Percentiles rank a stretch among this genome's conserved stretches.
Conservation (phyloP, 2,888 invertebrate genomes). For the Gisinianus flammeolus region DNA sequence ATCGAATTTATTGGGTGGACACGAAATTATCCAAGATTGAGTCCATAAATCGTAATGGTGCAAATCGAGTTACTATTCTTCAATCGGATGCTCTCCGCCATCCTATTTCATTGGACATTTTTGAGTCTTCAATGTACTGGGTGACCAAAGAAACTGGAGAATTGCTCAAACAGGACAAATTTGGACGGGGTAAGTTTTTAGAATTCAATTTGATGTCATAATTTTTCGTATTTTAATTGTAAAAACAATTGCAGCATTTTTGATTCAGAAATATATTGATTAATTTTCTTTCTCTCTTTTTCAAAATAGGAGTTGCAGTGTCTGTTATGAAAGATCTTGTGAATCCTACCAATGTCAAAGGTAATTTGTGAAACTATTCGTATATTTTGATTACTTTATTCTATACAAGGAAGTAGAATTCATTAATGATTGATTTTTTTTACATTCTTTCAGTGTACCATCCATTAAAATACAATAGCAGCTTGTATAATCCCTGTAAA, state of each 20-base stretch:
- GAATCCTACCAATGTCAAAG: conserved; percentile 84
- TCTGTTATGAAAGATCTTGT: conserved; percentile 81
- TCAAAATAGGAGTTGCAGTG: conserved; percentile 86
- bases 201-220: too few relatives aligned
- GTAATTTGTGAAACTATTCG: conserved; percentile 61
- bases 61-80: conserved; percentile 73
- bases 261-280: too few relatives aligned
- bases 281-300: too few relatives aligned
- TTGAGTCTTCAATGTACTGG: conserved; percentile 93
- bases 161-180: conserved; percentile 90
- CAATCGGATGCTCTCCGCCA: conserved; percentile 69
- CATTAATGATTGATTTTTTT: not conserved
- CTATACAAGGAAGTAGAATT: too few relatives aligned
- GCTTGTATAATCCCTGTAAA: conserved; percentile 72
- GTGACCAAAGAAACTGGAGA: conserved; percentile 88
- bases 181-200: too few relatives aligned
- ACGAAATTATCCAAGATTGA: conserved; percentile 90
- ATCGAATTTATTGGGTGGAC: conserved; percentile 94
- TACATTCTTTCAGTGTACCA: conserved; percentile 83
- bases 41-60: conserved; percentile 81
- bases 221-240: too few relatives aligned
- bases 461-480: conserved; percentile 79
- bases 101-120: conserved; percentile 88
- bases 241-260: too few relatives aligned
- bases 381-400: not conserved